Percentiles rank a stretch among this genome's conserved stretches.
phyloP scores from a whole-genome alignment of 2,888 invertebrate genomes.

The Melanophora roralis region DNA sequence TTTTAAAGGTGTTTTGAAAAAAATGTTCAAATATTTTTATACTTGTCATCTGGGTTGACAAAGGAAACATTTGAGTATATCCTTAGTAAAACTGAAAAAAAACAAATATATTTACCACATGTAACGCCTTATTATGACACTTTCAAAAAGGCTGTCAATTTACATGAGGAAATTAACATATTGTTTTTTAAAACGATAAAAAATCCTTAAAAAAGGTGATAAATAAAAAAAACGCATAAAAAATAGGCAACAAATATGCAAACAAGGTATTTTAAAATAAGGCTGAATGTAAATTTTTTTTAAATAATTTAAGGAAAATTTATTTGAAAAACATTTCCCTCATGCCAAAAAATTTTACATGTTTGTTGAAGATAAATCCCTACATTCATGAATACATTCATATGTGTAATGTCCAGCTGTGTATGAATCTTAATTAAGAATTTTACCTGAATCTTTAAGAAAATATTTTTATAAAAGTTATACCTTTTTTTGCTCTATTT shows the following conservation, averaged over 20 bases:
- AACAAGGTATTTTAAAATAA: slow-evolving; percentile 26
- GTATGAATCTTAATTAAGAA: slow-evolving; percentile 56
- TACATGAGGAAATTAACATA: slow-evolving; percentile 46
- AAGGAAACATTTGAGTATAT: background rate
- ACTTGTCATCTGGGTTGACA: background rate
- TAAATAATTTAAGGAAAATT: background rate
- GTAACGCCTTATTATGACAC: slow-evolving; percentile 65
- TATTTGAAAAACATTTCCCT: slow-evolving; percentile 22
- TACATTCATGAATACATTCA: background rate
- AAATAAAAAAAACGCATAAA: slow-evolving; percentile 36
- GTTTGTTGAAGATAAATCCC: background rate
- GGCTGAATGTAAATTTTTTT: slow-evolving; percentile 27
- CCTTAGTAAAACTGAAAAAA: slow-evolving; percentile 22
- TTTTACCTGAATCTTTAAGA: slow-evolving; percentile 48
- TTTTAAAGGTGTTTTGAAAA: slow-evolving; percentile 12
- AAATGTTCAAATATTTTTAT: background rate
- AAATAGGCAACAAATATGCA: slow-evolving; percentile 47
- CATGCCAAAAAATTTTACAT: background rate
- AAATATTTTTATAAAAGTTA: background rate
- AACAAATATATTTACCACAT: slow-evolving; percentile 37
- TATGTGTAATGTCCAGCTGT: slow-evolving; percentile 59
- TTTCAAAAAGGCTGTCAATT: slow-evolving; percentile 42
- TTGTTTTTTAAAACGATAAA: slow-evolving; percentile 18
- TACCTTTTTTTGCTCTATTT: background rate
- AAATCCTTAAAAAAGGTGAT: slow-evolving; percentile 52